phyloP scores from a whole-genome alignment of 2,888 invertebrate species.

The Girardia tigrina region DNA sequence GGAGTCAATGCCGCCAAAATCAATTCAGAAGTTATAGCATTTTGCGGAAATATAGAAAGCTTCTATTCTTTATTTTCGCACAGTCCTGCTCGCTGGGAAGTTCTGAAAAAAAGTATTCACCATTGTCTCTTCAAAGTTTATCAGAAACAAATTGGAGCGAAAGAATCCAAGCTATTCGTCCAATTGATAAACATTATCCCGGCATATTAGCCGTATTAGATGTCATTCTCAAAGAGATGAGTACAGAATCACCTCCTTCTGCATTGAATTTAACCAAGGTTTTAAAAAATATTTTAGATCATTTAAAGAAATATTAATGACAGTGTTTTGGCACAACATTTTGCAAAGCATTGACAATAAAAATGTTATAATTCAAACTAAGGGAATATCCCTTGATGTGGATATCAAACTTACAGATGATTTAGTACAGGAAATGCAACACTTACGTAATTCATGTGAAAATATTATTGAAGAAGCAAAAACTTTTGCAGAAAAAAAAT shows the following conservation, averaged over 20 bases:
- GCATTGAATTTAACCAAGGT: background rate
- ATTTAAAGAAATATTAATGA: too few relatives aligned
- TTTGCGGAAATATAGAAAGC: background rate
- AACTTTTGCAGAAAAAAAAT: background rate
- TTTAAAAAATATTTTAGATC: too few relatives aligned
- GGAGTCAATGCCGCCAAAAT: background rate
- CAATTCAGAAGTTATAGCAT: background rate
- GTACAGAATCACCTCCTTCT: background rate
- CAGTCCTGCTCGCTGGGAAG: background rate
- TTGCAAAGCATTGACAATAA: background rate
- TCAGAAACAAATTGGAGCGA: background rate
- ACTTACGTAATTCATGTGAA: background rate
- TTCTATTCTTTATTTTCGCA: background rate
- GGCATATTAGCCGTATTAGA: background rate
- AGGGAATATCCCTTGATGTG: background rate
- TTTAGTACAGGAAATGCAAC: background rate
- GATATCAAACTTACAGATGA: background rate
- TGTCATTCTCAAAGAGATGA: background rate
- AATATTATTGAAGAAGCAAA: background rate
- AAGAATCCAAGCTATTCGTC: background rate
- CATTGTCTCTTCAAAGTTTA: background rate
- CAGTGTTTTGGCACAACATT: background rate
- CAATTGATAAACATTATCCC: background rate
- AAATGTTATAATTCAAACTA: background rate
- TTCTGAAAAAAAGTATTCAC: background rate